A percentile compares a stretch with the other conserved stretches of the same genome.
These are phyloP conservation scores for Lasioglossum calceatum DNA, from an alignment of 2,888 invertebrate genomes.

Conservation along the genomic window DNA sequence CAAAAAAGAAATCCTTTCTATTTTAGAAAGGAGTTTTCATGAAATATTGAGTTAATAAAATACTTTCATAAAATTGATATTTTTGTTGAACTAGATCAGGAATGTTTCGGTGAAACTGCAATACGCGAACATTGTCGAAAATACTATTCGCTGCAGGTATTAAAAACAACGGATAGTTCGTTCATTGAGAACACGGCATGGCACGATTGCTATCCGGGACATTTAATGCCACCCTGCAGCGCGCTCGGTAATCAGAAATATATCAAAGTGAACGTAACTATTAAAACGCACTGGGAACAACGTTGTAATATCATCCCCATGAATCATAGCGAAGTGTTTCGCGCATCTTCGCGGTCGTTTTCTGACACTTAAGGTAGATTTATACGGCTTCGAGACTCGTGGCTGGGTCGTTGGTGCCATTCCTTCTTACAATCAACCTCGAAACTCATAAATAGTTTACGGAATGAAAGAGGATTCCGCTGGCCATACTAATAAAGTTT, in stretches of 20 bases:
- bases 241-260: conserved; percentile 30
- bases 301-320: conserved; percentile 58
- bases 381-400: conserved; percentile 45
- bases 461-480: background rate
- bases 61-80: background rate
- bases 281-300: conserved; percentile 45
- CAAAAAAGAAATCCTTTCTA: background rate
- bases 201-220: background rate
- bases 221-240: conserved; percentile 3
- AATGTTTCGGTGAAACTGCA: background rate
- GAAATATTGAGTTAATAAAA: background rate
- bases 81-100: background rate
- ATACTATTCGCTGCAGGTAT: background rate
- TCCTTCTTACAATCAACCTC: conserved; percentile 21
- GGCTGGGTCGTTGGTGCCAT: conserved; percentile 19
- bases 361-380: conserved; percentile 59
- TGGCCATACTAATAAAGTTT: background rate
- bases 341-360: conserved; percentile 57
- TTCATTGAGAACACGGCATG: background rate
- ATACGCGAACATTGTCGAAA: background rate
- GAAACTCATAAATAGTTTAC: conserved; percentile 5
- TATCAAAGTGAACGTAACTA: conserved; percentile 38
- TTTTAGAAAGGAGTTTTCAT: background rate
- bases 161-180: background rate
- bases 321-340: conserved; percentile 62